These are phyloP conservation scores for Xiphophorus hellerii DNA, from an alignment of 2,113 vertebrate genomes.

Conservation along the genomic window DNA sequence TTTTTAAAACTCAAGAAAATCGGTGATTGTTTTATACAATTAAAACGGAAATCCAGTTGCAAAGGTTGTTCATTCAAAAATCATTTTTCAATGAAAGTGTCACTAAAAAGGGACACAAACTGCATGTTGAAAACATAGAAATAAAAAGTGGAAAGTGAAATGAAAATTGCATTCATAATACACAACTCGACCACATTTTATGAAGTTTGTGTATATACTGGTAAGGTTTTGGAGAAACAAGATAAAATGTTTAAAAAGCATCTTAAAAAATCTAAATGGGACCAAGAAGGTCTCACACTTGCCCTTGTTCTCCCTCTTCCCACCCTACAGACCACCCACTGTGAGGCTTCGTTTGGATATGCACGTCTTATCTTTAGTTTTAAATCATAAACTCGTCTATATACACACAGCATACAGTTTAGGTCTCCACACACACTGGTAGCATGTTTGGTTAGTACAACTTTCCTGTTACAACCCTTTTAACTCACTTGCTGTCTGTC, in stretches of 20 bases:
- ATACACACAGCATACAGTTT: conserved; percentile 13
- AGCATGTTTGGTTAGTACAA: neutral
- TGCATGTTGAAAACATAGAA: too few relatives aligned
- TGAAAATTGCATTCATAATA: too few relatives aligned
- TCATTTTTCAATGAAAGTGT: too few relatives aligned
- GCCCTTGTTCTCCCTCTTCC: conserved; percentile 14
- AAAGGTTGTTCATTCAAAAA: too few relatives aligned
- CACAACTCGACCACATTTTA: too few relatives aligned
- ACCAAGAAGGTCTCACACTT: neutral
- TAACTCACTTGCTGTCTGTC: conserved; percentile 16
- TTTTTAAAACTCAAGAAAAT: too few relatives aligned
- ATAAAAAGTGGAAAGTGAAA: too few relatives aligned
- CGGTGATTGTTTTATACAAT: too few relatives aligned
- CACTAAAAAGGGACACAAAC: too few relatives aligned
- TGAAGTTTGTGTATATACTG: neutral
- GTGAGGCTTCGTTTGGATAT: conserved; percentile 61
- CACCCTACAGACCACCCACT: conserved; percentile 62
- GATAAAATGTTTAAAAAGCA: neutral
- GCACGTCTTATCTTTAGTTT: conserved; percentile 47
- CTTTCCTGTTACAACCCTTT: conserved; percentile 5
- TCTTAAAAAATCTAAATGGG: neutral
- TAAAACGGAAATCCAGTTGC: too few relatives aligned
- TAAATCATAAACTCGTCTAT: conserved; percentile 43
- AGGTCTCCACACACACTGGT: conserved; percentile 13
- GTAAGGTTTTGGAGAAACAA: neutral